phyloP scores from a whole-genome alignment of 30 jellyfish, hydroid and myxozoan species.

The Pelagia noctiluca region DNA sequence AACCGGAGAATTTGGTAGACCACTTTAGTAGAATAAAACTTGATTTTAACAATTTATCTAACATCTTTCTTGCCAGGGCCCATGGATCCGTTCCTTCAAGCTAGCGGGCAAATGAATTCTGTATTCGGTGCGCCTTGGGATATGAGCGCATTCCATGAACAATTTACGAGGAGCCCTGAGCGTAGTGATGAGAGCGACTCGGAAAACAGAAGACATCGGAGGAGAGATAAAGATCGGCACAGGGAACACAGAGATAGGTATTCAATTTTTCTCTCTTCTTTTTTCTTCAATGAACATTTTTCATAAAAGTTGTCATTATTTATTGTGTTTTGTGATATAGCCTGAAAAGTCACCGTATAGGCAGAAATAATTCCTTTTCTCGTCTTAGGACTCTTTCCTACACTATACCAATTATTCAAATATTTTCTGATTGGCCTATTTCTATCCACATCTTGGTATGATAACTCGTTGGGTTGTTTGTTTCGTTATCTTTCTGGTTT shows the following conservation, averaged over 20 bases:
- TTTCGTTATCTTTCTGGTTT: no score
- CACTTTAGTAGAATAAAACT: no score
- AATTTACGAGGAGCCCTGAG: constrained; percentile 60
- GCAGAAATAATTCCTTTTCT: no score
- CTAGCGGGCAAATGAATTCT: constrained; percentile 39
- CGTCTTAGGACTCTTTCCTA: no score
- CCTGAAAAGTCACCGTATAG: no score
- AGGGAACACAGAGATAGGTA: constrained; percentile 83
- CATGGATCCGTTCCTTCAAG: constrained; percentile 62
- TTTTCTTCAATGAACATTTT: not conserved
- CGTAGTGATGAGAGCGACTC: constrained; percentile 79
- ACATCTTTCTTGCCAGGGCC: constrained; percentile 51
- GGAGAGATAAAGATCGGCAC: constrained; percentile 81
- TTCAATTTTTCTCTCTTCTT: not conserved
- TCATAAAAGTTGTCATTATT: not conserved
- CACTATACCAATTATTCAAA: no score
- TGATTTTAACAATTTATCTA: no score
- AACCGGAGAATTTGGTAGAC: no score
- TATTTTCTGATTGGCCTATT: no score
- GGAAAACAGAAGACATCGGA: constrained; percentile 74
- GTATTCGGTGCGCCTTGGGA: constrained; percentile 70
- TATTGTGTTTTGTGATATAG: not conserved
- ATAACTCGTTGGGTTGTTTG: no score
- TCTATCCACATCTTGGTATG: no score
- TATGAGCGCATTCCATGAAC: constrained; percentile 47